These are phyloP conservation scores for Sebastes diploproa DNA, from an alignment of 2,797 vertebrate genomes.

Conservation along the genomic window DNA sequence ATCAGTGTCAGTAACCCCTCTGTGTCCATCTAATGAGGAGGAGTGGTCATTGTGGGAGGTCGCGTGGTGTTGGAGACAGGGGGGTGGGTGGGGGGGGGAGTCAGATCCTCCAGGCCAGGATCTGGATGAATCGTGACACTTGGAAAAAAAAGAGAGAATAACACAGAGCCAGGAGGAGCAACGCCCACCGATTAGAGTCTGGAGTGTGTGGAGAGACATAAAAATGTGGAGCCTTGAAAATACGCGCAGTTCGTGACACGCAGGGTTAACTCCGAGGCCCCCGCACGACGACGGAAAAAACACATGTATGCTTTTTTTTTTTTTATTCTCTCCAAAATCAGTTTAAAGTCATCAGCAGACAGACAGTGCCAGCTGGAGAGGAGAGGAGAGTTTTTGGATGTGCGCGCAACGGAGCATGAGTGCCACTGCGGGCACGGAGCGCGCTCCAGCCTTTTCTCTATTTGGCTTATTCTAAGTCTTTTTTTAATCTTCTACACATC, in stretches of 20 bases:
- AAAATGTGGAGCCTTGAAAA: conserved; percentile 48
- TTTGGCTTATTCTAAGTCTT: conserved; percentile 11
- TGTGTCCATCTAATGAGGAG: conserved; percentile 35
- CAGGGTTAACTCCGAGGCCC: conserved; percentile 35
- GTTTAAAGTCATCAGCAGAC: conserved; percentile 22
- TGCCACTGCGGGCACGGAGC: conserved; percentile 43
- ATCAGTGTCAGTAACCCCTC: conserved; percentile 15
- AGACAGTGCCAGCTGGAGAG: background rate
- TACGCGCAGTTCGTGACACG: conserved; percentile 51
- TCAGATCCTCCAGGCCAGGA: background rate
- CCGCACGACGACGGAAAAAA: conserved; percentile 13
- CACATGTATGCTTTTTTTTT: background rate
- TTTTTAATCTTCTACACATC: background rate
- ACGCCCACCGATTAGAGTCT: conserved; percentile 62
- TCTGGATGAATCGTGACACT: conserved; percentile 68
- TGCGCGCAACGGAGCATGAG: conserved; percentile 51
- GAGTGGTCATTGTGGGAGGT: conserved; percentile 62
- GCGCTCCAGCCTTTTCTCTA: conserved; percentile 1
- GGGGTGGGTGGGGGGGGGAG: background rate
- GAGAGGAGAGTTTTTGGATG: conserved; percentile 31
- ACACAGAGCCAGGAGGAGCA: conserved; percentile 47
- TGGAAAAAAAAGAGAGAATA: conserved; percentile 19
- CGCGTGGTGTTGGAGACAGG: background rate
- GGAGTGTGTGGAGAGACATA: conserved; percentile 44
- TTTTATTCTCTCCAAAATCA: background rate